A percentile compares a stretch with the other conserved stretches of the same genome.
These are phyloP conservation scores for Myoxocephalus aenaeus DNA, from an alignment of 2,797 vertebrate genomes.

Conservation along the genomic window DNA sequence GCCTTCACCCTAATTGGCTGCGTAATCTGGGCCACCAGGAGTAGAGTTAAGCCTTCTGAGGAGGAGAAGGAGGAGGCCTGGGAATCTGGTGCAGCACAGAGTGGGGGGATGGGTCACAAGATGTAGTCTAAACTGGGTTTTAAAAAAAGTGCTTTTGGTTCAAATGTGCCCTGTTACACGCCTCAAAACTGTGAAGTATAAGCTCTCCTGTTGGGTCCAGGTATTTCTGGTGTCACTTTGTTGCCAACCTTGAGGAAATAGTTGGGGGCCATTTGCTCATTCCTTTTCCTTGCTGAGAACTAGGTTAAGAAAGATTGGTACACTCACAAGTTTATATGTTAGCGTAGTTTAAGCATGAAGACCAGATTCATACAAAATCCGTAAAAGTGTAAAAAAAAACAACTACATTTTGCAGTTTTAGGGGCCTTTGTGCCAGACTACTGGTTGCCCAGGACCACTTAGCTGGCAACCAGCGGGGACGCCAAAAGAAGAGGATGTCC, in stretches of 20 bases:
- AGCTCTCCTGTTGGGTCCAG: neutral
- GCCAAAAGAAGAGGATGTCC: neutral
- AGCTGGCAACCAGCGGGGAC: no score
- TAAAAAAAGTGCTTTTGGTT: neutral
- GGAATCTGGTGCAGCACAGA: constrained; percentile 26
- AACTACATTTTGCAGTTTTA: neutral
- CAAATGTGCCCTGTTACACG: neutral
- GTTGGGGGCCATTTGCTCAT: neutral
- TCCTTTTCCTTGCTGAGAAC: neutral
- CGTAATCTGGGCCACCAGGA: constrained; percentile 75
- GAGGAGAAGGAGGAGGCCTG: constrained; percentile 44
- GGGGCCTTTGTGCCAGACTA: neutral
- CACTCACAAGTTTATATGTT: neutral
- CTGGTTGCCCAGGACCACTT: neutral
- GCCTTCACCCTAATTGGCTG: constrained; percentile 78
- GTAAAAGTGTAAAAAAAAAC: neutral
- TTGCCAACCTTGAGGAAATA: neutral
- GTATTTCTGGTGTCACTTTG: neutral
- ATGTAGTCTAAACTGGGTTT: constrained; percentile 9
- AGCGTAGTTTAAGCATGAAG: neutral
- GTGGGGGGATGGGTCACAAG: constrained; percentile 45
- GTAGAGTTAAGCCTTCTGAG: constrained; percentile 66
- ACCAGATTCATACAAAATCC: neutral
- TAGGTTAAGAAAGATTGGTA: neutral
- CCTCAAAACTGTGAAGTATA: neutral